These are phyloP conservation scores for Mus spicilegus DNA, from an alignment of 2,113 vertebrate species.

Conservation along the genomic window DNA sequence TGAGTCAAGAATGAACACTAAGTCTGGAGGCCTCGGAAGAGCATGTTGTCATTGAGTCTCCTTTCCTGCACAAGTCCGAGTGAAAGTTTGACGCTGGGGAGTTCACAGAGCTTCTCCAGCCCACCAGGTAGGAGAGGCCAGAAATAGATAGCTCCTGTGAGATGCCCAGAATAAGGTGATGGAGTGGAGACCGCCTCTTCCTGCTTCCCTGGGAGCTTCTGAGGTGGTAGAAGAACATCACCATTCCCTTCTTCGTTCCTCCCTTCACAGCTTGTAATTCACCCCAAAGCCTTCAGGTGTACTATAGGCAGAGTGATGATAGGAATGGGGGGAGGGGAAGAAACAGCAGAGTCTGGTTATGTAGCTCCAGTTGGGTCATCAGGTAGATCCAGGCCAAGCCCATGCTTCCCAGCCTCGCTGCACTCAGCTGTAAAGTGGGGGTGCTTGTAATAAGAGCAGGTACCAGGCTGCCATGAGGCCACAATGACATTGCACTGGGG, in stretches of 20 bases:
- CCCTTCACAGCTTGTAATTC: background rate
- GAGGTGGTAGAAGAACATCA: background rate
- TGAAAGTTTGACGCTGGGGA: background rate
- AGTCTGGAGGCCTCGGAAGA: background rate
- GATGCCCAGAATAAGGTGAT: background rate
- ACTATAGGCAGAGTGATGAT: background rate
- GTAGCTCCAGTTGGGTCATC: no score
- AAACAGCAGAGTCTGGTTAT: background rate
- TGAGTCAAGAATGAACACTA: background rate
- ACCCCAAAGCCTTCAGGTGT: background rate
- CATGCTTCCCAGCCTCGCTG: background rate
- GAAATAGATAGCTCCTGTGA: background rate
- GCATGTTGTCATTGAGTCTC: background rate
- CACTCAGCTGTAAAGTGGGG: background rate
- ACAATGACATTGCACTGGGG: accelerated
- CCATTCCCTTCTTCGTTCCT: background rate
- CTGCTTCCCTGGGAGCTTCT: background rate
- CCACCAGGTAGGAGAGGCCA: background rate
- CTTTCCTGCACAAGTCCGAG: background rate
- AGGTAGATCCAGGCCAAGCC: background rate
- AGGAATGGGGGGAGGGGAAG: no score
- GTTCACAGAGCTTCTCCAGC: background rate
- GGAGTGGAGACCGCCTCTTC: background rate
- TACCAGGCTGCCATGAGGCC: background rate
- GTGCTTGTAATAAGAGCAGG: background rate